phyloP scores from a whole-genome alignment of 2,888 invertebrate genomes.

The Nyleta sp. region DNA sequence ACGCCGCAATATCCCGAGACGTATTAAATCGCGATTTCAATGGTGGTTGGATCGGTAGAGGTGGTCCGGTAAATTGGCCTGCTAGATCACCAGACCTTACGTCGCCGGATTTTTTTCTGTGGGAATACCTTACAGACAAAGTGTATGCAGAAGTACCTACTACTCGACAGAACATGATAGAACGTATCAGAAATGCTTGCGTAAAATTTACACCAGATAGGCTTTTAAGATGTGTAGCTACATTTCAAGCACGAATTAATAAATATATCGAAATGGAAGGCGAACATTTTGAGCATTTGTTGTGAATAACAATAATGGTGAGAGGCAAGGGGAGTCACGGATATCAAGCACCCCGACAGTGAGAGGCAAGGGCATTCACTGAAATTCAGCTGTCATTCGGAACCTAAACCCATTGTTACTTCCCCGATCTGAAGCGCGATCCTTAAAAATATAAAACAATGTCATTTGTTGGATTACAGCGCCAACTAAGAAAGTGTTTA shows the following conservation, averaged over 20 bases:
- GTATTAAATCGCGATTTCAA: conserved; percentile 4
- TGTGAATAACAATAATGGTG: too few relatives aligned
- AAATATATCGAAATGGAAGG: not conserved
- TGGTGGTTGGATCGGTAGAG: conserved; percentile 9
- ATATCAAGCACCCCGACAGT: not conserved
- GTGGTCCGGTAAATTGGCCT: not conserved
- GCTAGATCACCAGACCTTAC: conserved; percentile 4
- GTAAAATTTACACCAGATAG: not conserved
- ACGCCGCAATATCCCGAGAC: not conserved
- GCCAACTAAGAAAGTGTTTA: too few relatives aligned
- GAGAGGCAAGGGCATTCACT: not conserved
- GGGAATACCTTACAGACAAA: not conserved
- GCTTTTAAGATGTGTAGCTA: not conserved
- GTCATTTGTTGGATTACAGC: too few relatives aligned
- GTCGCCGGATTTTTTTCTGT: conserved; percentile 7
- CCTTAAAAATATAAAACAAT: too few relatives aligned
- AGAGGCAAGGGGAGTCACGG: conserved; percentile 1
- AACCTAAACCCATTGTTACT: too few relatives aligned
- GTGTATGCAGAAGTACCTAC: not conserved
- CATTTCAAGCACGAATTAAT: not conserved
- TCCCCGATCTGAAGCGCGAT: too few relatives aligned
- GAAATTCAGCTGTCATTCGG: too few relatives aligned
- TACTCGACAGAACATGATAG: not conserved
- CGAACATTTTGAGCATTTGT: not conserved
- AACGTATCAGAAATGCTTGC: not conserved